Evolutionary conservation across 1,140 invertebrate species (phyloP), one percentile per base, ranked within the genome.

Genomic region (Sycophila sp.): DNA sequence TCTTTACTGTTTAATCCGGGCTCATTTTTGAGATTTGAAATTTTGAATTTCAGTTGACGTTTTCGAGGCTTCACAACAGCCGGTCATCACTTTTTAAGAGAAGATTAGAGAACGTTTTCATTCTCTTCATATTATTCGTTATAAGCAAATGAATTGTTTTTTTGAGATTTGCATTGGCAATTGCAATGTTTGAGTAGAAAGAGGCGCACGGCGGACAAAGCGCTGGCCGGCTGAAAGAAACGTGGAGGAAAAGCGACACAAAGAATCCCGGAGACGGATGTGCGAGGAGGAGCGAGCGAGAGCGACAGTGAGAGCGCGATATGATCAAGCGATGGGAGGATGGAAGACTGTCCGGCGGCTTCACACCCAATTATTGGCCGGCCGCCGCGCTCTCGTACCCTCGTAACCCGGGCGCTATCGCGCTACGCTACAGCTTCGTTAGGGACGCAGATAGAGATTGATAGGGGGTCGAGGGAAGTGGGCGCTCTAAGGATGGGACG

Each of bases 341-440:
- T 17, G n/a, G n/a, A n/a, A n/a, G n/a, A 24, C 26, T 26, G 40
- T 63, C 30, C 32, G 53, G 28, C 55, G 55, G 62, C 66, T 77
- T 76, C 71, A 72, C 75, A 75, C 75, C 75, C 75, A 75, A 75
- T 76, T 76, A 76, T 76, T 73, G 73, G 38, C 63, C 56, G 53
- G n/a, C 53, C 42, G 45, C 49, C n/a, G n/a, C n/a, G n/a, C n/a
- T n/a, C 49, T 36, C 26, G 53, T 68, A 49, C 34, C 28, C 49
- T 32, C 40, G 59, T 32, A 47, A 47, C 58, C 38, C 67, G 1
- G 8, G 19, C 42, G 42, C 36, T 60, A 70, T 64, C 51, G 63
- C 58, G 38, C 42, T n/a, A n/a, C n/a, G 40, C 65, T 70, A 75
- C 68, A 67, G 71, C 71, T 75, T 73, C 74, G 74, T 75, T 73